These are phyloP conservation scores for Neodiprion lecontei DNA, from an alignment of 1,140 invertebrate genomes.

Conservation along the genomic window DNA sequence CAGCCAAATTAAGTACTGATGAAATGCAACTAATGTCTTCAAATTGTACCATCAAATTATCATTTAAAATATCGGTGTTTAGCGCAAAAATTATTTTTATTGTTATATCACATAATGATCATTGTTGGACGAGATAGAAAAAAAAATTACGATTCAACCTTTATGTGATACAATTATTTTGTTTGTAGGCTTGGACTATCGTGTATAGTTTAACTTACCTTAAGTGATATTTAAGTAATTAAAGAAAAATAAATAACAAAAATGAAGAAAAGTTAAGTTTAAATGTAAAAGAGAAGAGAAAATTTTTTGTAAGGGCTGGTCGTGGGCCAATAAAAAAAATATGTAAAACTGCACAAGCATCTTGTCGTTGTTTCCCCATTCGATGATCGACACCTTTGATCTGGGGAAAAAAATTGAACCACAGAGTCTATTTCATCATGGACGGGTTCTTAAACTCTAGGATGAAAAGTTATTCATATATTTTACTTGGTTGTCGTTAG, in stretches of 20 bases:
- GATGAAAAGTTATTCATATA: too few species aligned
- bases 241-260: conserved; percentile 25
- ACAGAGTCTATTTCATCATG: too few species aligned
- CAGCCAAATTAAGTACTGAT: too few species aligned
- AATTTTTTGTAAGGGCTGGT: conserved; percentile 53
- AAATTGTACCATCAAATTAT: too few species aligned
- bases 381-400: too few species aligned
- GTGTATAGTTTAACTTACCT: conserved; percentile 19
- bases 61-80: too few species aligned
- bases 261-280: conserved; percentile 30
- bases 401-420: too few species aligned
- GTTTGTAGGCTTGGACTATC: conserved; percentile 24
- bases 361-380: too few species aligned
- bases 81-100: too few species aligned
- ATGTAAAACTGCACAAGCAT: neutral
- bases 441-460: too few species aligned
- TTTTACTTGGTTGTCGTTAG: too few species aligned
- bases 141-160: conserved; percentile 22
- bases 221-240: conserved; percentile 28
- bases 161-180: conserved; percentile 22
- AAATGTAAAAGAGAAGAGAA: conserved; percentile 33
- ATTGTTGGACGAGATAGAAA: conserved; percentile 21
- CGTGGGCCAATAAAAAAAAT: conserved; percentile 51
- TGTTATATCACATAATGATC: conserved; percentile 13
- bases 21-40: too few species aligned